Evolutionary conservation across 2,888 invertebrate species (phyloP).

Genomic region (Thereva unica): DNA sequence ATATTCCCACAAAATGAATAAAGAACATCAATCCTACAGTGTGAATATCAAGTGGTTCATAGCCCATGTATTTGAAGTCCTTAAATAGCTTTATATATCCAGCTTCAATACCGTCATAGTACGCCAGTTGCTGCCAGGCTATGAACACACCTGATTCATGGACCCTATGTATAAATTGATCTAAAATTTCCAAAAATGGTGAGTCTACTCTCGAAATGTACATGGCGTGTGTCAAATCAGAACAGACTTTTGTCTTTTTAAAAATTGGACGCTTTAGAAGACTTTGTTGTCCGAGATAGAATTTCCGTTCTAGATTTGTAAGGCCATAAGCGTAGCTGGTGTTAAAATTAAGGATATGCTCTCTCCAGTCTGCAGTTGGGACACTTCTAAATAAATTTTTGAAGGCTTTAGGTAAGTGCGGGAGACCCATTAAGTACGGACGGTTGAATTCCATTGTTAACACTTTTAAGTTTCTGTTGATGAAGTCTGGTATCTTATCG

Average conservation of each 20-base stretch:
- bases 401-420: conserved; percentile 44
- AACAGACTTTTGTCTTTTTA: conserved; percentile 44
- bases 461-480: conserved; percentile 42
- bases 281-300: conserved; percentile 45
- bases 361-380: conserved; percentile 31
- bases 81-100: too few relatives aligned
- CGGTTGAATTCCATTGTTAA: conserved; percentile 45
- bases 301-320: conserved; percentile 45
- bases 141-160: conserved; percentile 41
- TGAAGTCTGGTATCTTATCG: conserved; percentile 43
- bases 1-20: too few relatives aligned
- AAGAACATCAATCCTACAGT: too few relatives aligned
- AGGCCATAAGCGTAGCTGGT: conserved; percentile 41
- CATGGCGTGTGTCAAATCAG: conserved; percentile 46
- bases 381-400: conserved; percentile 36
- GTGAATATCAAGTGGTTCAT: too few relatives aligned
- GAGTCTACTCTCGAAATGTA: conserved; percentile 47
- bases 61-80: too few relatives aligned
- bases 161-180: conserved; percentile 45
- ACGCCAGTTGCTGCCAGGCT: too few relatives aligned
- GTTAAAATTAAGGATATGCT: conserved; percentile 20
- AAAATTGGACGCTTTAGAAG: conserved; percentile 44
- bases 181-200: conserved; percentile 45
- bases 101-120: too few relatives aligned
- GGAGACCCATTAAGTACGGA: conserved; percentile 43